Percentiles rank a stretch among this genome's conserved stretches.
phyloP scores from a whole-genome alignment of 2,797 vertebrate genomes.

The Lacerta viridis region DNA sequence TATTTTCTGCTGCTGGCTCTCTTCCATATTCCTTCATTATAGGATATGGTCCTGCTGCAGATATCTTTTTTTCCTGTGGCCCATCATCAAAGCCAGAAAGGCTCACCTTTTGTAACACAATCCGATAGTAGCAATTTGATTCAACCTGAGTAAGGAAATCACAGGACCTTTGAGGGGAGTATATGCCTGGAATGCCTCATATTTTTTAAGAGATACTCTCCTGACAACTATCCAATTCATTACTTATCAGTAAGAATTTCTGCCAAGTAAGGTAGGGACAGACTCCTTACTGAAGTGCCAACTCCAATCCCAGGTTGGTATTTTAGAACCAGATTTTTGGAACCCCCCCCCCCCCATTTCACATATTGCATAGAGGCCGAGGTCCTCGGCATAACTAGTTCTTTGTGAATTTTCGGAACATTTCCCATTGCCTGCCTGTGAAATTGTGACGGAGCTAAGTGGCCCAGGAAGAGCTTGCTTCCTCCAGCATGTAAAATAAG shows the following conservation, averaged over 20 bases:
- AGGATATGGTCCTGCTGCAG: background rate
- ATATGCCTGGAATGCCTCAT: constrained; percentile 64
- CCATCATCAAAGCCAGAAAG: constrained; percentile 71
- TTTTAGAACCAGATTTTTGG: constrained; percentile 67
- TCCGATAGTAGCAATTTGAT: constrained; percentile 74
- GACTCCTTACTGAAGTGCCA: constrained; percentile 61
- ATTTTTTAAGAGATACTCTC: constrained; percentile 68
- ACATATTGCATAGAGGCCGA: constrained; percentile 67
- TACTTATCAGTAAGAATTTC: constrained; percentile 68
- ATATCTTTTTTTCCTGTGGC: background rate
- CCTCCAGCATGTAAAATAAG: constrained; percentile 61
- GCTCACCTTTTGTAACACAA: constrained; percentile 71
- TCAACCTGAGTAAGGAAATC: constrained; percentile 64
- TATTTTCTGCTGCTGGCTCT: too few species aligned
- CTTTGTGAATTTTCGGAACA: constrained; percentile 69
- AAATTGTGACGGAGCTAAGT: constrained; percentile 64
- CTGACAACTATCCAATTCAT: constrained; percentile 58
- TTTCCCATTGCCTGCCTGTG: constrained; percentile 71
- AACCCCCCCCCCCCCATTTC: constrained; percentile 64
- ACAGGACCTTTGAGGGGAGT: constrained; percentile 69
- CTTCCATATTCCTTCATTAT: background rate
- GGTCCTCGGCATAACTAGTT: constrained; percentile 72
- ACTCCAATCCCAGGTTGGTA: constrained; percentile 48
- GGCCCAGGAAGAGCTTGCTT: constrained; percentile 68
- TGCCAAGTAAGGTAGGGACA: constrained; percentile 62